phyloP scores from a whole-genome alignment of 2,888 invertebrate genomes.

The Erynnis tages region DNA sequence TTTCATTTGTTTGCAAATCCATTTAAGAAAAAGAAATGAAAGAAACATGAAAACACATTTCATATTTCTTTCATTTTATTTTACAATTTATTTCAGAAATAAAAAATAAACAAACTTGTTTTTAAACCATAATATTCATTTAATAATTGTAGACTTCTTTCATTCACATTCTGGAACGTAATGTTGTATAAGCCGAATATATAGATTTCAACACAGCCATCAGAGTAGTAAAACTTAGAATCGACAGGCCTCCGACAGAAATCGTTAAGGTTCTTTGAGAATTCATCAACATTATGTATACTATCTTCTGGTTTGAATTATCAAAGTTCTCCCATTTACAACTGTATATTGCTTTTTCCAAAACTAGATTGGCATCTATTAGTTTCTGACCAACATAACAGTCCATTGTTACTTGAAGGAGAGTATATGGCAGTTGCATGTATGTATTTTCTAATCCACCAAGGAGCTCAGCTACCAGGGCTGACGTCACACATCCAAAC shows the following conservation, averaged over 20 bases:
- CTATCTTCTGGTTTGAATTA: conserved; percentile 48
- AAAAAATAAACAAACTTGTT: no score
- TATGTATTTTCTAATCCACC: conserved; percentile 55
- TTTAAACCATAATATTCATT: no score
- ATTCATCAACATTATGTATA: conserved; percentile 50
- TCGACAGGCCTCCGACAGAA: conserved; percentile 54
- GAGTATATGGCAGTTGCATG: conserved; percentile 48
- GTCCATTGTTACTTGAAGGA: conserved; percentile 51
- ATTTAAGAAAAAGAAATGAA: no score
- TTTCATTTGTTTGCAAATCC: no score
- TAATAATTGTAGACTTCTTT: not conserved
- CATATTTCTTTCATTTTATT: no score
- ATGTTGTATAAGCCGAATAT: conserved; percentile 57
- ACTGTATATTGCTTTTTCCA: conserved; percentile 51
- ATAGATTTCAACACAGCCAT: conserved; percentile 51
- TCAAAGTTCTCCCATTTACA: conserved; percentile 63
- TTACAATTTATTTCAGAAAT: no score
- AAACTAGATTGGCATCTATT: conserved; percentile 47
- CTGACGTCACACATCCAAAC: not conserved
- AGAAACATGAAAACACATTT: no score
- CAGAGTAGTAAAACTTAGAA: conserved; percentile 47
- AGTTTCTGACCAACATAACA: conserved; percentile 56
- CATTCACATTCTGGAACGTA: conserved; percentile 29
- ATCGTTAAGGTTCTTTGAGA: conserved; percentile 52
- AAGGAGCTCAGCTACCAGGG: conserved; percentile 49